These are phyloP conservation scores for Gymnosoma rotundatum DNA, from an alignment of 2,888 invertebrate species.

Conservation along the genomic window DNA sequence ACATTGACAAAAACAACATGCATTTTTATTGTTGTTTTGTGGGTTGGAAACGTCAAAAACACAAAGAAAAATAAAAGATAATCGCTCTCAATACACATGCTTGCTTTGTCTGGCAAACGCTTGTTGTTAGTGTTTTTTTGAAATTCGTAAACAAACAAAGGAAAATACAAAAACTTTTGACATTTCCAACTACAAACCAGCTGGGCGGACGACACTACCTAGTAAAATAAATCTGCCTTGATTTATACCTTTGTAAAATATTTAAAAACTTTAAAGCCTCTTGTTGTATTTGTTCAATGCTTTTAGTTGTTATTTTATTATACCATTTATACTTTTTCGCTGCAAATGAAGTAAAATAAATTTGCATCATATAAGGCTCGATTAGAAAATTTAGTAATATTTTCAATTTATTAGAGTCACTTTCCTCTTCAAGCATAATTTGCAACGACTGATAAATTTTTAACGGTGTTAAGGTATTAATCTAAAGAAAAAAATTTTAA, in stretches of 20 bases:
- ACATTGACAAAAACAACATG: too few relatives aligned
- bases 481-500: not conserved
- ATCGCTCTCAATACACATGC: too few relatives aligned
- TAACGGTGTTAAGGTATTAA: slow-evolving; percentile 29
- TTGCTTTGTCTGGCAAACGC: too few relatives aligned
- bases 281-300: slow-evolving; percentile 42
- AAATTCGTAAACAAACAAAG: too few relatives aligned
- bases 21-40: too few relatives aligned
- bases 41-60: too few relatives aligned
- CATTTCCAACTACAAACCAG: too few relatives aligned
- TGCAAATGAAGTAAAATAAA: slow-evolving; percentile 45
- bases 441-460: slow-evolving; percentile 38
- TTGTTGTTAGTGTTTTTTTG: too few relatives aligned
- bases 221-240: too few relatives aligned
- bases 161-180: too few relatives aligned
- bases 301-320: slow-evolving; percentile 24
- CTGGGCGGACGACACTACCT: too few relatives aligned
- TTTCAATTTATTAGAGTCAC: slow-evolving; percentile 4
- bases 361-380: slow-evolving; percentile 37
- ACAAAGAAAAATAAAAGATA: too few relatives aligned
- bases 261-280: slow-evolving; percentile 62
- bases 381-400: slow-evolving; percentile 56
- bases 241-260: slow-evolving; percentile 67
- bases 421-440: slow-evolving; percentile 28
- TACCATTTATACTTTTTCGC: slow-evolving; percentile 46